A percentile compares a stretch with the other conserved stretches of the same genome.
Conservation (phyloP, 2,113 vertebrate genomes). For the Isichthys henryi region DNA sequence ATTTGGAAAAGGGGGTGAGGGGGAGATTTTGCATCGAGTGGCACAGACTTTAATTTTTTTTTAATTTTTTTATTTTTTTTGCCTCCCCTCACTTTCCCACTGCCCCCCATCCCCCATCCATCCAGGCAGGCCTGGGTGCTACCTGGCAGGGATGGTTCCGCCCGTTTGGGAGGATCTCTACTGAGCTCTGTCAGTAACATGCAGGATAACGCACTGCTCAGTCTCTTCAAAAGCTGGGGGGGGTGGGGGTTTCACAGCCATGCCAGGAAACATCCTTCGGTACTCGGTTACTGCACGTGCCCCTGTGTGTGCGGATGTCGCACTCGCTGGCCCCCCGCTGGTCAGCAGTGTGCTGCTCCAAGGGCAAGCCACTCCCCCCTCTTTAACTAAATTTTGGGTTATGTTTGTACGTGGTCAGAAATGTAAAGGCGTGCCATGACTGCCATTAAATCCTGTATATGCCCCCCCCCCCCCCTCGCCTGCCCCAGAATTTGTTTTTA, state of each 20-base stretch:
- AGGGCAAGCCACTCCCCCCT: background rate
- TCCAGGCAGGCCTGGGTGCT: conserved; percentile 90
- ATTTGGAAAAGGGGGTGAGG: conserved; percentile 55
- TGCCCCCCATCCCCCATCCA: conserved; percentile 56
- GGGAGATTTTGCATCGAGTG: conserved; percentile 49
- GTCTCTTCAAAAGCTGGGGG: background rate
- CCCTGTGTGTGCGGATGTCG: background rate
- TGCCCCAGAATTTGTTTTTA: conserved; percentile 25
- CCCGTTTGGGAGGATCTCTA: no score
- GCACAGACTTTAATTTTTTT: conserved; percentile 24
- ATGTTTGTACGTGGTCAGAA: background rate
- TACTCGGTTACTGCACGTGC: conserved; percentile 48
- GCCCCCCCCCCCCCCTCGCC: background rate
- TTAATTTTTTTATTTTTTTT: background rate
- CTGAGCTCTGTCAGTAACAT: background rate
- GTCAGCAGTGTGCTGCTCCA: background rate
- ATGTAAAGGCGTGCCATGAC: background rate
- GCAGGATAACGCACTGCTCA: background rate
- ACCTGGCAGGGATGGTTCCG: conserved; percentile 22
- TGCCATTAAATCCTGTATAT: background rate
- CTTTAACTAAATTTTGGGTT: background rate
- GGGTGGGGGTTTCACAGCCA: background rate
- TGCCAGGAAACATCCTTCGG: background rate
- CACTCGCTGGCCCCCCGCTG: conserved; percentile 5
- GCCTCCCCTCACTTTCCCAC: background rate